Evolutionary conservation across 1,140 invertebrate species (phyloP).

Genomic region (Bombus difficillimus): DNA sequence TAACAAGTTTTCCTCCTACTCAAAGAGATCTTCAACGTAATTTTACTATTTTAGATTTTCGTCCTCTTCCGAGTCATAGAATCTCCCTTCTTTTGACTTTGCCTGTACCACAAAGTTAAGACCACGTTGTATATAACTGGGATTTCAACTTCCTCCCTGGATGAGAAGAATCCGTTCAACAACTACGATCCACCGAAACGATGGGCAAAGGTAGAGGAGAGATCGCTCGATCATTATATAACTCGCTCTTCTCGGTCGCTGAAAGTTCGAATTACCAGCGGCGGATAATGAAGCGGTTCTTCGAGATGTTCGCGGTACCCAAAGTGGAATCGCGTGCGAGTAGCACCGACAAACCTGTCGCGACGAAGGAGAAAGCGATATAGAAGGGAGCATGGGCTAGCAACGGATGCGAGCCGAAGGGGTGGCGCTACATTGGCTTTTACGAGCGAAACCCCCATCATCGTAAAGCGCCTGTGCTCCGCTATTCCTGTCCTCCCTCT

Average conservation of each 20-base stretch:
- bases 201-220: background rate
- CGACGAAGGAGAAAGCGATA: conserved; percentile 19
- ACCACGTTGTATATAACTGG: background rate
- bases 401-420: conserved; percentile 36
- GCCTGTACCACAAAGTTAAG: background rate
- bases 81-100: too few relatives aligned
- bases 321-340: background rate
- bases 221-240: conserved; percentile 7
- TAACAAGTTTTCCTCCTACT: too few relatives aligned
- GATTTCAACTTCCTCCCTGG: background rate
- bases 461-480: conserved; percentile 65
- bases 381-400: conserved; percentile 16
- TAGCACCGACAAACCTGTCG: conserved; percentile 29
- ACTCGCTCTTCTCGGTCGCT: background rate
- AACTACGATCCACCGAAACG: too few relatives aligned
- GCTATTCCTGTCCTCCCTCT: conserved; percentile 44
- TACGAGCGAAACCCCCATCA: conserved; percentile 71
- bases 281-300: conserved; percentile 46
- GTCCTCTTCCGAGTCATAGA: too few relatives aligned
- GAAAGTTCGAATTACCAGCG: background rate
- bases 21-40: too few relatives aligned
- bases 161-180: background rate
- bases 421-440: conserved; percentile 72
- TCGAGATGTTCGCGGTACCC: conserved; percentile 17
- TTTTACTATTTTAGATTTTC: too few relatives aligned